Evolutionary conservation across 2,797 vertebrate genomes (phyloP).

Genomic region (Avahi laniger): DNA sequence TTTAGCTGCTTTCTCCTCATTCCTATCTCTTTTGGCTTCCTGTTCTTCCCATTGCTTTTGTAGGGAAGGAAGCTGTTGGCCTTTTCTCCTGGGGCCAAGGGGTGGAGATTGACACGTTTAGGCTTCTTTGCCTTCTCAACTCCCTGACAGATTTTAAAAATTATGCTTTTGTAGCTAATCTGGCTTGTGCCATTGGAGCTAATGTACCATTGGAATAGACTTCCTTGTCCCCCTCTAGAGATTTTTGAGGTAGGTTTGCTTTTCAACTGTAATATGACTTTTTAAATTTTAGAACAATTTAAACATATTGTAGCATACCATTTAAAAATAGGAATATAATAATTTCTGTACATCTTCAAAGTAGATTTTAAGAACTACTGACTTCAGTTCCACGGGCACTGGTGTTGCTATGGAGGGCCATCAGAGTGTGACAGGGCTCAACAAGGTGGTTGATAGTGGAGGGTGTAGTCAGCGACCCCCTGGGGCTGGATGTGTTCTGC

Average conservation of each 20-base stretch:
- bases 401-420: not conserved
- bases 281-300: constrained; percentile 33
- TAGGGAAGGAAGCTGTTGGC: not conserved
- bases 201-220: not conserved
- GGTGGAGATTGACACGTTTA: not conserved
- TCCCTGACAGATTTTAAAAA: not conserved
- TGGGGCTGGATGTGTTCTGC: not conserved
- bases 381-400: not conserved
- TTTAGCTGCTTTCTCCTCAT: not conserved
- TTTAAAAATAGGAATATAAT: not conserved
- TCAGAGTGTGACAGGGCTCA: not conserved
- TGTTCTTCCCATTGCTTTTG: not conserved
- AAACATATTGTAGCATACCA: not conserved
- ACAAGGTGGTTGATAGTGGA: not conserved
- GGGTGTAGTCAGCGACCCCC: not conserved
- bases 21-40: not conserved
- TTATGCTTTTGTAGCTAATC: not conserved
- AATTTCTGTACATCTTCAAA: not conserved
- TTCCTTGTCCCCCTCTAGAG: not conserved
- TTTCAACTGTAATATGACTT: not conserved
- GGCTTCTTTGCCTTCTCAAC: not conserved
- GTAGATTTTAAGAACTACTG: not conserved
- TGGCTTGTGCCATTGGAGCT: not conserved
- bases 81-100: not conserved
- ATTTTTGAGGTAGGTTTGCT: not conserved